Evolutionary conservation across 1,140 invertebrate species (phyloP).

Genomic region (Kradibia gibbosae): DNA sequence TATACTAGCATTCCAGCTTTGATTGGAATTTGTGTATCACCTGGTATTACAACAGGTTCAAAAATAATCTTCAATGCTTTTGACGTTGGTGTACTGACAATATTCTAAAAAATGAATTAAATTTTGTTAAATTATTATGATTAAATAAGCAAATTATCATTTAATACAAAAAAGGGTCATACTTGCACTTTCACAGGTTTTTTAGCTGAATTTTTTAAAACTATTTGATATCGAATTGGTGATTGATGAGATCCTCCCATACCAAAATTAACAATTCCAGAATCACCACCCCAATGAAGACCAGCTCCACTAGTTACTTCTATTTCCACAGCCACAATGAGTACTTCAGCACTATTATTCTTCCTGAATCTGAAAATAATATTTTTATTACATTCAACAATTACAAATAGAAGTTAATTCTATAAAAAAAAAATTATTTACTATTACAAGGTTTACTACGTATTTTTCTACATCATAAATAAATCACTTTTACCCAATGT

Average conservation of each 20-base stretch:
- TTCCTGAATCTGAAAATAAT: slow-evolving; percentile 77
- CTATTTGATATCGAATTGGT: slow-evolving; percentile 78
- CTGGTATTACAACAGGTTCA: slow-evolving; percentile 77
- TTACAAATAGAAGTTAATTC: slow-evolving; percentile 5
- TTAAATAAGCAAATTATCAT: neutral
- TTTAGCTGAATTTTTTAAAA: slow-evolving; percentile 81
- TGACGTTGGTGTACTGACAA: slow-evolving; percentile 75
- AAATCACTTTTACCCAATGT: slow-evolving; percentile 76
- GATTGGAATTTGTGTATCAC: slow-evolving; percentile 76
- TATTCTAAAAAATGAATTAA: slow-evolving; percentile 69
- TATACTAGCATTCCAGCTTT: slow-evolving; percentile 82
- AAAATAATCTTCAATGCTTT: slow-evolving; percentile 77
- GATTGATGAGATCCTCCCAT: slow-evolving; percentile 80
- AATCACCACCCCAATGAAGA: slow-evolving; percentile 80
- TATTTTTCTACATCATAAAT: slow-evolving; percentile 44
- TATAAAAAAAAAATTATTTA: slow-evolving; percentile 18
- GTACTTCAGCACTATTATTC: slow-evolving; percentile 79
- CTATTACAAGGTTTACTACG: slow-evolving; percentile 30
- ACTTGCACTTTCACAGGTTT: slow-evolving; percentile 82
- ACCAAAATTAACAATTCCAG: slow-evolving; percentile 88
- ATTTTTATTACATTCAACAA: neutral
- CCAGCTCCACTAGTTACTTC: slow-evolving; percentile 84
- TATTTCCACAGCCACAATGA: slow-evolving; percentile 89
- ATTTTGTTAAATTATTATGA: neutral
- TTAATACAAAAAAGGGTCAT: slow-evolving; percentile 59